These are phyloP conservation scores for Pseudachorutes palmiensis DNA, from an alignment of 1,140 invertebrate genomes.

Conservation along the genomic window DNA sequence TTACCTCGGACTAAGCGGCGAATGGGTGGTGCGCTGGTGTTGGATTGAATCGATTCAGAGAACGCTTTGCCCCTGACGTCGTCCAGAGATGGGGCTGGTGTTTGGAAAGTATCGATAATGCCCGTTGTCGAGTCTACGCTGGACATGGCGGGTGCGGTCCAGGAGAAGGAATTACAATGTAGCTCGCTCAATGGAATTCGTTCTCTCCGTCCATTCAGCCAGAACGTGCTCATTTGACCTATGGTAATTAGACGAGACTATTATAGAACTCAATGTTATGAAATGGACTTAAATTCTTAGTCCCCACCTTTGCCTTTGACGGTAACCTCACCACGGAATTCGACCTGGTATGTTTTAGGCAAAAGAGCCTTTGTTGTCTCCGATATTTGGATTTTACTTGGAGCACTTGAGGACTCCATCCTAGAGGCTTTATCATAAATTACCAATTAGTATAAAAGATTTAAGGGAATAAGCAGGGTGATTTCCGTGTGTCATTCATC, in stretches of 20 bases:
- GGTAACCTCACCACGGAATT: conserved; percentile 58
- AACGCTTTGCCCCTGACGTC: neutral
- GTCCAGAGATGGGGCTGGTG: neutral
- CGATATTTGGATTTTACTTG: conserved; percentile 91
- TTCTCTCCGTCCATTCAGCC: conserved; percentile 63
- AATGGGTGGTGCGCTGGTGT: neutral
- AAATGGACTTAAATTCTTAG: neutral
- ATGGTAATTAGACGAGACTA: conserved; percentile 38
- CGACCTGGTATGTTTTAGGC: conserved; percentile 63
- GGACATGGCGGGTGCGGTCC: conserved; percentile 13
- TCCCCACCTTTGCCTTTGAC: conserved; percentile 73
- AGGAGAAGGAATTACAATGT: conserved; percentile 21
- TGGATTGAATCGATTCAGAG: conserved; percentile 5
- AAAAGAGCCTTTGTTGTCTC: conserved; percentile 72
- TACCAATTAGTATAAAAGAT: too few relatives aligned
- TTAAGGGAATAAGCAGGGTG: too few relatives aligned
- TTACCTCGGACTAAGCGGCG: conserved; percentile 1
- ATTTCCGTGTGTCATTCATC: too few relatives aligned
- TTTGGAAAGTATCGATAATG: neutral
- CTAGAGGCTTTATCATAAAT: conserved; percentile 54
- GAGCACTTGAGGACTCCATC: conserved; percentile 83
- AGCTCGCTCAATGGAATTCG: conserved; percentile 46
- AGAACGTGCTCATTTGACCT: conserved; percentile 90
- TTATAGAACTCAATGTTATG: conserved; percentile 14
- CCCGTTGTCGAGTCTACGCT: neutral